Evolutionary conservation across 2,888 invertebrate species (phyloP).

Genomic region (Notocelia uddmanniana): DNA sequence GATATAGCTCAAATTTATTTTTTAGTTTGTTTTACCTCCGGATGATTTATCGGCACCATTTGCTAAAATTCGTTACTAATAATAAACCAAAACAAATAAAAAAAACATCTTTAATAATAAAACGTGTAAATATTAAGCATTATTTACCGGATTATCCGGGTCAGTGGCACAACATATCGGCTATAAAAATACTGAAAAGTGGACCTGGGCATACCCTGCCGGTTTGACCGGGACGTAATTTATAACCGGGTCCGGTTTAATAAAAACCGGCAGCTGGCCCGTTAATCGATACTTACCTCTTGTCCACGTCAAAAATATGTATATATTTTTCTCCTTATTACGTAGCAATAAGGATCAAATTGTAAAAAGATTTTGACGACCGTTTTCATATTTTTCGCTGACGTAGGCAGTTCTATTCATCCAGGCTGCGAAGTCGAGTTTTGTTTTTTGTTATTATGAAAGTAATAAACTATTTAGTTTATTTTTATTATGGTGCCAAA

Average conservation of each 20-base stretch:
- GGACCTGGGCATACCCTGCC: background rate
- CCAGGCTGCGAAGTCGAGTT: background rate
- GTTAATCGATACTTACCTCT: constrained; percentile 31
- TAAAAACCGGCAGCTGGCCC: constrained; percentile 35
- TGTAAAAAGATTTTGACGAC: background rate
- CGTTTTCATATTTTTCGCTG: constrained; percentile 35
- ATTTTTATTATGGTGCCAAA: too few species aligned
- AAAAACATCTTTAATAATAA: background rate
- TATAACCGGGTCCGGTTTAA: constrained; percentile 24
- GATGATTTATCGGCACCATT: too few species aligned
- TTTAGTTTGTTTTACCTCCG: too few species aligned
- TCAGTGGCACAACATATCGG: constrained; percentile 17
- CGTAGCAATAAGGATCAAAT: background rate
- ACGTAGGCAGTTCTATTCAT: constrained; percentile 27
- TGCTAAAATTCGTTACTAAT: too few species aligned
- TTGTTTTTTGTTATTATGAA: constrained; percentile 3
- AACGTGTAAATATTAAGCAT: constrained; percentile 15
- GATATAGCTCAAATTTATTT: too few species aligned
- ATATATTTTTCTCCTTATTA: background rate
- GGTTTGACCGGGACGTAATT: constrained; percentile 9
- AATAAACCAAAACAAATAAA: background rate
- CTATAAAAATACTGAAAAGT: constrained; percentile 16
- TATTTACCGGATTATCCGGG: constrained; percentile 30
- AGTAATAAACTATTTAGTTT: background rate
- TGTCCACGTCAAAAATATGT: constrained; percentile 3